Base-by-base conservation (phyloP, 2,797 vertebrate genomes). In the Chaetophractus vellerosus region DNA sequence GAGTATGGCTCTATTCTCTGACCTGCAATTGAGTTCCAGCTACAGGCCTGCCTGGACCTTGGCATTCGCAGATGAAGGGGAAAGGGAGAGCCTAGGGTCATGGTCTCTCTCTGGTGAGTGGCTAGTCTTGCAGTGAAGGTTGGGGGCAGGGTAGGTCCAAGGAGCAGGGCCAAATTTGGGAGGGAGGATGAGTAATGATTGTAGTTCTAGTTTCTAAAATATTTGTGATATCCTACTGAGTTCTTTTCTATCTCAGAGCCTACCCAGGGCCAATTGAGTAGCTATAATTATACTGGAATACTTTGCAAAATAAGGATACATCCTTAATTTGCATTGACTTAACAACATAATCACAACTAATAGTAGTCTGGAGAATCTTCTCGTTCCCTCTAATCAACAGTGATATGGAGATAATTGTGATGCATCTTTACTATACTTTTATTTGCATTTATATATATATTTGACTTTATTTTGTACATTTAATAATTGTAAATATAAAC, bases 391-490 rank as follows among this genome's bases (percentile, higher is more conserved):
- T 95, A 93, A 92, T 90, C 76, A 78, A 36, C 31, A 55, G 68
- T 75, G 48, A 76, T 90, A 76, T 68, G 90, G 52, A 55, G 26
- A 57, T 59, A 63, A 38, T 90, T 61, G 66, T 64, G 76, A 88
- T 91, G 45, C 9, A 66, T 79, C 64, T 69, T 21, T 87, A 61
- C 41, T 84, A 59, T n/a, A n/a, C 48, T 66, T 45, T 69, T 45
- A 85, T 93, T 91, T 94, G 19, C 41, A 28, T 88, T 82, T 94
- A 72, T 52, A 75, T 87, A 92, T 90, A 79, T 80, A 88, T 48
- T 52, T n/a, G n/a, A n/a, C n/a, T n/a, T n/a, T n/a, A n/a, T n/a
- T n/a, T n/a, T n/a, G n/a, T n/a, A n/a, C n/a, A n/a, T n/a, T n/a
- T n/a, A n/a, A n/a, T n/a, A n/a, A n/a, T n/a, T n/a, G n/a, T n/a